Base-by-base conservation (phyloP, 1,140 invertebrate genomes). In the Drosophila fuyamai region DNA sequence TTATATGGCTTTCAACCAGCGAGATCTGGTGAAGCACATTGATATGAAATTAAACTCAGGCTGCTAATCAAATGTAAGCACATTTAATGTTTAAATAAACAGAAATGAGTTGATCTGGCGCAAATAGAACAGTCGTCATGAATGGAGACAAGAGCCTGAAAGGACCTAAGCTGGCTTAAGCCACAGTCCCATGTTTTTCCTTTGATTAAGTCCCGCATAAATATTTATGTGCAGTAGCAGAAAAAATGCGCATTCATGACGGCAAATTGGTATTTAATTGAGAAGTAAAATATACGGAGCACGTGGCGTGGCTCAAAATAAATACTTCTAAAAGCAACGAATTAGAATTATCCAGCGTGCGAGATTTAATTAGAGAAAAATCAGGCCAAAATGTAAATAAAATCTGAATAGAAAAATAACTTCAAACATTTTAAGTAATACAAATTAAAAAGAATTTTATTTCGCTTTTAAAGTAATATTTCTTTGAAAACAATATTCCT, bases 61-160 rank as follows among this genome's bases (percentile, higher is more conserved):
- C 43, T 38, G 79, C 83, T 88, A 79, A 88, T 86, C 83, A 86
- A 88, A 88, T 89, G 62, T 82, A 82, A 83, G 83, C 83, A 56
- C 79, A 75, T 79, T 88, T 86, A 76, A 89, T 89, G 76, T 88
- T 88, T 59, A 86, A 86, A 83, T 83, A 76, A 86, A 88, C 84
- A 80, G 43, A 67, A 67, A 79, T 60, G 53, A 66, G 63, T 74
- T 53, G 16, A 44, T 77, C 51, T 53, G 47, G 36, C 55, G 47
- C 73, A 76, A 76, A 76, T 76, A 76, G 73, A 54, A 51, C 23
- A 55, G 44, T 35, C 75, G 72, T 32, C 43, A 76, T 51, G 72
- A 75, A 61, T 74, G 13, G 66, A 47, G 18, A 46, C 16, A 27
- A 29, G 38, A 27, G 10, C 36, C 44, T 40, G 27, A 50, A 62